Evolutionary conservation across 1,140 invertebrate genomes (phyloP).

Genomic region (Drosophila yakuba): DNA sequence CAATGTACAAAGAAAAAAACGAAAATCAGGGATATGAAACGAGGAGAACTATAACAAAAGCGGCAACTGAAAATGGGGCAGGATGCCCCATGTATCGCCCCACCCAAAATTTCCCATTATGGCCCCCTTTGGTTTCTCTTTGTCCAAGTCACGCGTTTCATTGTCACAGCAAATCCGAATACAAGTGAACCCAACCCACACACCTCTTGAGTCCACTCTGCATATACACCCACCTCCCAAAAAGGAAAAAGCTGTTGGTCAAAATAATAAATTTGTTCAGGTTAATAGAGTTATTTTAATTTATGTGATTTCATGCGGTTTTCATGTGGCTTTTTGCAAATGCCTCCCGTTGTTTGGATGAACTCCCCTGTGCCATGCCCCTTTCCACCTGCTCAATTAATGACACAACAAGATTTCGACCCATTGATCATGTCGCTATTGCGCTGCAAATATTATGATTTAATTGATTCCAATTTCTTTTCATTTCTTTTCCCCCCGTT

Average conservation of each 20-base stretch:
- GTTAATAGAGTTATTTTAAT: slow-evolving; percentile 83
- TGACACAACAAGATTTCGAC: slow-evolving; percentile 40
- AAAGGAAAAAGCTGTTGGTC: slow-evolving; percentile 56
- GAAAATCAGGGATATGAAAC: slow-evolving; percentile 10
- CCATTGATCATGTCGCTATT: slow-evolving; percentile 36
- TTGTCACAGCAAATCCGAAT: slow-evolving; percentile 41
- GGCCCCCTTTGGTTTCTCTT: slow-evolving; percentile 5
- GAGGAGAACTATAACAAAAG: slow-evolving; percentile 37
- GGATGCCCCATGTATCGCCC: slow-evolving; percentile 18
- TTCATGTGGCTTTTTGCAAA: slow-evolving; percentile 78
- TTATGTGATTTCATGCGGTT: slow-evolving; percentile 82
- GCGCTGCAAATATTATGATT: slow-evolving; percentile 41
- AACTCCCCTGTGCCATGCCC: not conserved
- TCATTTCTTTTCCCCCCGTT: not conserved
- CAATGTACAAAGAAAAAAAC: not conserved
- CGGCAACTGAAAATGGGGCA: slow-evolving; percentile 32
- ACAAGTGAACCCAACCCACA: slow-evolving; percentile 5
- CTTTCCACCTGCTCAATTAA: slow-evolving; percentile 19
- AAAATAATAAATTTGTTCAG: slow-evolving; percentile 83
- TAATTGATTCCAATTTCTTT: slow-evolving; percentile 38
- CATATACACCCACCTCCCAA: too few relatives aligned
- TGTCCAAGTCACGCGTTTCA: slow-evolving; percentile 46
- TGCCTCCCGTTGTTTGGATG: slow-evolving; percentile 55
- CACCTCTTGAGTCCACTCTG: too few relatives aligned
- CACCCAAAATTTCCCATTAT: not conserved